These are phyloP conservation scores for Cynocephalus volans DNA, from an alignment of 2,113 vertebrate species.

Conservation along the genomic window DNA sequence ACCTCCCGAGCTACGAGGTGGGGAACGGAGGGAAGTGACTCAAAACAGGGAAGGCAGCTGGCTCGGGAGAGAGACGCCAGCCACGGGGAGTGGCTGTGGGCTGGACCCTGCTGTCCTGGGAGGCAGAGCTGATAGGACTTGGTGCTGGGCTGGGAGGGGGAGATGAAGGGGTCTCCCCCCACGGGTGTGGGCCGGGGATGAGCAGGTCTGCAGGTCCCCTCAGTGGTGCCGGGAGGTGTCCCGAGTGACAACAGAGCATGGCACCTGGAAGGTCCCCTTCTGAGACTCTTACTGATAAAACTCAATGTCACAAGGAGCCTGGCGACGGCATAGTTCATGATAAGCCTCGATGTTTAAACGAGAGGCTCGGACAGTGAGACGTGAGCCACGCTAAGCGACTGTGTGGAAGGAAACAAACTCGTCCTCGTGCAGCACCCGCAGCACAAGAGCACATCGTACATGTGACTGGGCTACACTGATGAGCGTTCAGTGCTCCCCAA, in stretches of 20 bases:
- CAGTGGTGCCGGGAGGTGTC: not conserved
- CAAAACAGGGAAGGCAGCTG: too few species aligned
- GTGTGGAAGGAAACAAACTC: too few species aligned
- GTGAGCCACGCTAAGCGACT: rapidly evolving
- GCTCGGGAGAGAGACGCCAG: not conserved
- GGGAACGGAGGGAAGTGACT: rapidly evolving
- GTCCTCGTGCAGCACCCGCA: rapidly evolving
- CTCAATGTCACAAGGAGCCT: too few species aligned
- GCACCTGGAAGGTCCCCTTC: rapidly evolving
- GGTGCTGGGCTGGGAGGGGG: not conserved
- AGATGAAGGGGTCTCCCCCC: too few species aligned
- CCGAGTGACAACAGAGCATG: rapidly evolving
- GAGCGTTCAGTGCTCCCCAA: rapidly evolving
- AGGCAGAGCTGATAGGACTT: not conserved
- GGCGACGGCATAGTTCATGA: not conserved
- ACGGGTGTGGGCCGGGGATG: too few species aligned
- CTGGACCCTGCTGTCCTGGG: not conserved
- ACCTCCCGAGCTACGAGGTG: rapidly evolving
- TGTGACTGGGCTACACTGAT: rapidly evolving
- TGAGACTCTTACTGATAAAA: not conserved
- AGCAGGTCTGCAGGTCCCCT: too few species aligned
- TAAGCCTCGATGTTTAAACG: not conserved
- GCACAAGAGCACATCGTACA: rapidly evolving
- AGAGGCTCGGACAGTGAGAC: rapidly evolving
- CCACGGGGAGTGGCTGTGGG: not conserved